These are phyloP conservation scores for Agriopis leucophaearia DNA, from an alignment of 2,888 invertebrate genomes.

Conservation along the genomic window DNA sequence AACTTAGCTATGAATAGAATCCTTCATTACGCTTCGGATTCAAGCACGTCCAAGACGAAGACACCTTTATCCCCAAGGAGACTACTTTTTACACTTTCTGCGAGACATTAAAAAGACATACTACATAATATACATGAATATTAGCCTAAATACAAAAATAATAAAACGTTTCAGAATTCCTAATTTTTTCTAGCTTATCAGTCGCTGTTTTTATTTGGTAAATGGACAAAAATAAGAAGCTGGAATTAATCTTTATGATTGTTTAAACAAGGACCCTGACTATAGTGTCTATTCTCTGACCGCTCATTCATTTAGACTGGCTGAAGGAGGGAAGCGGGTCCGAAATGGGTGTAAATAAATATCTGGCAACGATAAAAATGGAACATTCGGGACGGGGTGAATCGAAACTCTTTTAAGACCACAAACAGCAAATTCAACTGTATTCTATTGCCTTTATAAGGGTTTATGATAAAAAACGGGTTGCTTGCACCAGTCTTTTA, in stretches of 20 bases:
- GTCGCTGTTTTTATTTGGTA: no score
- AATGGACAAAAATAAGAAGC: no score
- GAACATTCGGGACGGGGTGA: constrained; percentile 44
- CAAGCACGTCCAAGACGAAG: no score
- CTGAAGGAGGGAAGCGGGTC: constrained; percentile 52
- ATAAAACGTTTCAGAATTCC: no score
- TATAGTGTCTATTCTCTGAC: background rate
- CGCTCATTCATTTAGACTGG: constrained; percentile 37
- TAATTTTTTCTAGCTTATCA: background rate
- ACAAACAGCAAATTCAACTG: constrained; percentile 14
- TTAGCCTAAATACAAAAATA: no score
- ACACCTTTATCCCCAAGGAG: no score
- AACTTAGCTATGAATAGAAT: no score
- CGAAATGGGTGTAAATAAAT: constrained; percentile 60
- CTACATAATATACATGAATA: no score
- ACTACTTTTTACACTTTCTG: no score
- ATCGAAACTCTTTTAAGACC: constrained; percentile 24
- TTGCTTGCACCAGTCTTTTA: constrained; percentile 14
- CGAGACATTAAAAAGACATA: no score
- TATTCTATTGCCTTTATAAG: constrained; percentile 15
- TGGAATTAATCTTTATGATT: background rate
- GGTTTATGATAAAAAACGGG: background rate
- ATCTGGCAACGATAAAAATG: constrained; percentile 63
- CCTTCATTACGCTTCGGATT: no score
- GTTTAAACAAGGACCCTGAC: background rate